Evolutionary conservation across 2,797 vertebrate species (phyloP).

Genomic region (Momotus momota): DNA sequence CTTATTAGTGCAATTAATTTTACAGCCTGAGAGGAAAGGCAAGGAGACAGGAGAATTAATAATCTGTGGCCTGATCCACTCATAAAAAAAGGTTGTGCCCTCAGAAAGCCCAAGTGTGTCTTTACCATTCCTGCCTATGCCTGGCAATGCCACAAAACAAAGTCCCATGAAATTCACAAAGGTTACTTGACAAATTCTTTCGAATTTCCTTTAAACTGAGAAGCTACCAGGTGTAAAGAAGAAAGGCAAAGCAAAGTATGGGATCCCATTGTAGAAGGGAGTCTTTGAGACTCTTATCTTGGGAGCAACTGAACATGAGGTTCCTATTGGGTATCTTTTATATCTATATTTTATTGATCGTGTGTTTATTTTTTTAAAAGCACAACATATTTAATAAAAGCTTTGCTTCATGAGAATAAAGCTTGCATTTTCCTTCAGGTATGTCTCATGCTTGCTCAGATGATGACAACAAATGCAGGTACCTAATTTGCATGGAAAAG

Average conservation of each 20-base stretch:
- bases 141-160: not conserved
- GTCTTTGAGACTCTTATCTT: not conserved
- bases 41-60: not conserved
- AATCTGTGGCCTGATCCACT: not conserved
- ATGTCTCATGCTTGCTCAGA: not conserved
- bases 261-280: not conserved
- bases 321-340: not conserved
- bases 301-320: not conserved
- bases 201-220: not conserved
- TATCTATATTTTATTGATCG: not conserved
- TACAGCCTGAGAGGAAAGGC: not conserved
- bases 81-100: not conserved
- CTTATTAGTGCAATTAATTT: not conserved
- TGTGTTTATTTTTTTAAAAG: not conserved
- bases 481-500: not conserved
- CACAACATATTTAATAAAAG: not conserved
- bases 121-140: not conserved
- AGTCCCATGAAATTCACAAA: not conserved
- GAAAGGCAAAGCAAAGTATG: not conserved
- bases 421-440: not conserved
- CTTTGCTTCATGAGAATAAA: not conserved
- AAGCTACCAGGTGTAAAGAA: not conserved
- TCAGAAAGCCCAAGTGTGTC: rapidly evolving
- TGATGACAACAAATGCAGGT: not conserved
- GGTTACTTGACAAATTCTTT: not conserved